Evolutionary conservation across 2,797 vertebrate species (phyloP), one percentile per base, ranked within the genome.

Genomic region (Sus cebifrons): DNA sequence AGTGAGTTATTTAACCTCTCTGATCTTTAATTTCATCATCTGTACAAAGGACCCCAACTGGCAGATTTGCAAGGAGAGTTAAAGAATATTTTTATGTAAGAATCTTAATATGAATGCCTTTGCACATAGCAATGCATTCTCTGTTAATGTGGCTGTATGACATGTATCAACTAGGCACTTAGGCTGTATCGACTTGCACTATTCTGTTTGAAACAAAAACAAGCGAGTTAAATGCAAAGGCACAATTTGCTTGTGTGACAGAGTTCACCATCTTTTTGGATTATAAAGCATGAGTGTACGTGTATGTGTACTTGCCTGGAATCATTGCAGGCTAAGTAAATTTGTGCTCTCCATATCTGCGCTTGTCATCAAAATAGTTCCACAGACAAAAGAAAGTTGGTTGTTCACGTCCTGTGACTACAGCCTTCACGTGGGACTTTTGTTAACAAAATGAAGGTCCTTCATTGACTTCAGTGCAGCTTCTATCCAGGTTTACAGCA

Each of bases 311-410:
- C 68, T 89, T 95, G 75, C 78, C 67, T 79, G 17, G 79, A 84
- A 89, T 89, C 74, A 65, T 20, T 90, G 25, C 29, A 32, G 0
- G 67, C 86, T 85, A 73, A 60, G 65, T 93, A 64, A 89, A 58
- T 93, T 60, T 40, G 11, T 73, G 23, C 52, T 60, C 15, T 87
- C 3, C 27, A 0, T 78, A 77, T 64, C 79, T 86, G 32, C 84
- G 44, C 62, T 68, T 74, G 10, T 93, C 62, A 77, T 79, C 91
- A 52, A 20, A 83, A 85, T 25, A 68, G 75, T 65, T 64, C 54
- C 40, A 84, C 74, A 91, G 54, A 84, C 58, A 81, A 85, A 96
- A 73, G 65, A 77, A 84, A 27, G 36, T 87, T 83, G 58, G 29
- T 68, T 49, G 58, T 78, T 65, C 49, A 67, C 44, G 6, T 78